A percentile compares a stretch with the other conserved stretches of the same genome.
phyloP scores from a whole-genome alignment of 2,888 invertebrate genomes.

The Andrena hattorfiana region DNA sequence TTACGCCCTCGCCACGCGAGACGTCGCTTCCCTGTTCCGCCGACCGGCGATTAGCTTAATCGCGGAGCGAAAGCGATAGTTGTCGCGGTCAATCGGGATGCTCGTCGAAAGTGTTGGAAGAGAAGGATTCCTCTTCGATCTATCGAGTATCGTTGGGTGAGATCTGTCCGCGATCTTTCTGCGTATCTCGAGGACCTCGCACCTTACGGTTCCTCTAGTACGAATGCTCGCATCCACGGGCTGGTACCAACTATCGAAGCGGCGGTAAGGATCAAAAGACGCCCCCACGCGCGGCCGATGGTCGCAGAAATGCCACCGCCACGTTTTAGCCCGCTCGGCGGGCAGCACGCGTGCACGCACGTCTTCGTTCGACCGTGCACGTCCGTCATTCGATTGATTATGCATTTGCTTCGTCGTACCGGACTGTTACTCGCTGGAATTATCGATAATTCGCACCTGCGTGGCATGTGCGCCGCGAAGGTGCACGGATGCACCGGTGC shows the following conservation, averaged over 20 bases:
- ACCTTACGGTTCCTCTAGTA: too few species aligned
- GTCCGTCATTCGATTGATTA: conserved; percentile 34
- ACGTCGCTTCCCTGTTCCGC: background rate
- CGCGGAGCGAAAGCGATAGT: conserved; percentile 24
- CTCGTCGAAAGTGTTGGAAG: background rate
- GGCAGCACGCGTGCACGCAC: conserved; percentile 28
- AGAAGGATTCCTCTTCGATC: background rate
- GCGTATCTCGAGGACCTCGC: too few species aligned
- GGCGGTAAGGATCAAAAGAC: conserved; percentile 73
- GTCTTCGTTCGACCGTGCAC: conserved; percentile 13
- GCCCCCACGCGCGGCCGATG: conserved; percentile 65
- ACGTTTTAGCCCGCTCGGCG: conserved; percentile 59
- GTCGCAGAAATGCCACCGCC: conserved; percentile 69
- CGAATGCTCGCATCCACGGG: conserved; percentile 32
- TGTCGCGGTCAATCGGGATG: background rate
- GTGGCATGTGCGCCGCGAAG: conserved; percentile 9
- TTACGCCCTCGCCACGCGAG: background rate
- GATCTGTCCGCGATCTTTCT: too few species aligned
- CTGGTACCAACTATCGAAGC: conserved; percentile 40
- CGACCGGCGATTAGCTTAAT: conserved; percentile 14
- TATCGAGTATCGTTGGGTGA: background rate
- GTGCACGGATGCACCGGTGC: conserved; percentile 8
- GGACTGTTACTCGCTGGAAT: conserved; percentile 46
- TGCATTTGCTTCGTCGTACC: conserved; percentile 45
- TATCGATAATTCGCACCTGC: conserved; percentile 48